phyloP scores from a whole-genome alignment of 2,888 invertebrate species.

The Scaptomyza flava region DNA sequence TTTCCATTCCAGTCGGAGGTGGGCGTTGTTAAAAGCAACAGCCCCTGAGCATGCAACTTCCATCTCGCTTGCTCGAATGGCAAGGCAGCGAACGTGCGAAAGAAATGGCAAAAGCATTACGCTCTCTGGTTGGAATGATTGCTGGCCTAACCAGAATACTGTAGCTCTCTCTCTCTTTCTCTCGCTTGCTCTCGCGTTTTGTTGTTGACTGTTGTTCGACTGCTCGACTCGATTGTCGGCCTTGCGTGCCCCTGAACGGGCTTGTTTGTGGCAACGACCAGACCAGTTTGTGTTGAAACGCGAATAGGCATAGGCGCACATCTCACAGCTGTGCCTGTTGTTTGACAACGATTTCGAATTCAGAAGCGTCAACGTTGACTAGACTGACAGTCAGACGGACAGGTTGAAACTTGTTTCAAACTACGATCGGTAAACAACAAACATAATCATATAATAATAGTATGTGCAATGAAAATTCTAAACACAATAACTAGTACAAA shows the following conservation, averaged over 20 bases:
- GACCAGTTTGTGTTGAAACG: conserved; percentile 84
- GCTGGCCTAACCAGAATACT: conserved; percentile 38
- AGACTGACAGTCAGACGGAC: conserved; percentile 2
- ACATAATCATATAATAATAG: neutral
- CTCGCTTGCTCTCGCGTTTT: conserved; percentile 29
- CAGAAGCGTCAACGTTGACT: conserved; percentile 15
- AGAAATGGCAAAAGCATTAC: conserved; percentile 35
- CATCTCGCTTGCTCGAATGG: conserved; percentile 35
- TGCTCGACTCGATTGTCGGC: conserved; percentile 14
- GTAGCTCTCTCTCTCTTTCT: conserved; percentile 30
- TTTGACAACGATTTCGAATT: conserved; percentile 11
- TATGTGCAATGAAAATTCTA: conserved; percentile 29
- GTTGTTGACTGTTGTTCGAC: conserved; percentile 14
- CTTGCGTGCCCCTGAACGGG: conserved; percentile 47
- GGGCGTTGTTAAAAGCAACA: conserved; percentile 64
- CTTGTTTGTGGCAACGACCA: conserved; percentile 48
- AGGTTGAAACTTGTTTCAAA: conserved; percentile 63
- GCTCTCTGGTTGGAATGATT: conserved; percentile 62
- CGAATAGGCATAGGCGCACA: conserved; percentile 83
- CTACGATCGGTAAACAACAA: conserved; percentile 42
- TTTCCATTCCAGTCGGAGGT: conserved; percentile 68
- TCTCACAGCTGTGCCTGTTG: conserved; percentile 55
- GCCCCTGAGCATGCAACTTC: conserved; percentile 34
- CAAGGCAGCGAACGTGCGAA: neutral
- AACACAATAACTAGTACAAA: conserved; percentile 3